phyloP scores from a whole-genome alignment of 2,888 invertebrate genomes.

The Athalia circularis region DNA sequence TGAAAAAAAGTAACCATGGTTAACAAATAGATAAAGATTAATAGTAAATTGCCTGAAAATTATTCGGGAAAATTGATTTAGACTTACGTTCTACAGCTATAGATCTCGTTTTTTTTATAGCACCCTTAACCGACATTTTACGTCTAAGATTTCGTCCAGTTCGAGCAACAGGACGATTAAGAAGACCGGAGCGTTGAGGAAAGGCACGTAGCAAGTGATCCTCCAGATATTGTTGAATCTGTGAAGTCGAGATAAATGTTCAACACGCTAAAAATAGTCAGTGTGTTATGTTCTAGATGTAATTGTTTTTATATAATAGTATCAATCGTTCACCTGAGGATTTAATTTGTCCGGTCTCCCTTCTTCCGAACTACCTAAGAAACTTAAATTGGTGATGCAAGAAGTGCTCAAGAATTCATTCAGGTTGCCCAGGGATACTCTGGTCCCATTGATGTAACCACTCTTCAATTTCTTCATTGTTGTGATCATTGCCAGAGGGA shows the following conservation, averaged over 20 bases:
- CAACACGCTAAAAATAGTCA: neutral
- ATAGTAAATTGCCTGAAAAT: conserved; percentile 19
- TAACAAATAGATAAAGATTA: conserved; percentile 21
- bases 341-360: conserved; percentile 86
- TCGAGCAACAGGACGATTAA: conserved; percentile 76
- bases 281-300: neutral
- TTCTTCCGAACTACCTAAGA: conserved; percentile 94
- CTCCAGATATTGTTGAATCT: conserved; percentile 91
- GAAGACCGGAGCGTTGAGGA: conserved; percentile 82
- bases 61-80: neutral
- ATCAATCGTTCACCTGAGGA: conserved; percentile 64
- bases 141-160: conserved; percentile 78
- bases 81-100: conserved; percentile 92
- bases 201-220: conserved; percentile 89
- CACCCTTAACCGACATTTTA: conserved; percentile 92
- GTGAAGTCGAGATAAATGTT: conserved; percentile 71
- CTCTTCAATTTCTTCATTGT: conserved; percentile 99
- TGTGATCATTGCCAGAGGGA: conserved; percentile 95
- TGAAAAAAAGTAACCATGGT: conserved; percentile 51
- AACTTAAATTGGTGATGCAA: conserved; percentile 97
- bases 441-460: conserved; percentile 98
- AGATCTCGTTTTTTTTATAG: conserved; percentile 94
- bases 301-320: conserved; percentile 8
- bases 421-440: conserved; percentile 95
- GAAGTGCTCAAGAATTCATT: conserved; percentile 98